Evolutionary conservation across 23 tunicate genomes (phyloP), one percentile per base, ranked within the genome.

Genomic region (Halocynthia aurantium): DNA sequence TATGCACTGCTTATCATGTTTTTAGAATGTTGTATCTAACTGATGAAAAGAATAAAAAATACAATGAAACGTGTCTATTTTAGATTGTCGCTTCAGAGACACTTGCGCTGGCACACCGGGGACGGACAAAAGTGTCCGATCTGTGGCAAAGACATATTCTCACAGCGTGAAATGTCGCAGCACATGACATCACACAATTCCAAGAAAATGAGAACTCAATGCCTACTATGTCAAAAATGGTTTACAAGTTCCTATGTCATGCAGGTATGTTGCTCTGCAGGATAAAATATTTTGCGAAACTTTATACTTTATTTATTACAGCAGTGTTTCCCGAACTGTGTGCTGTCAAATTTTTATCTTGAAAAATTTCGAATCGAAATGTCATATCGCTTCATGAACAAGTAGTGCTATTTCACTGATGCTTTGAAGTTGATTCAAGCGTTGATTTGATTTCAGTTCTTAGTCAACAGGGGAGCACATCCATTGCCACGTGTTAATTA

Each of bases 171-270:
- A 10, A 74, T 74, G 78, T 54, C 78, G 17, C 55, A 74, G 57
- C 78, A 74, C 57, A 51, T 74, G 57, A 21, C 78, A 0, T 13
- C 55, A 13, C 78, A 74, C 63, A 74, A 74, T 56, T 11, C 19
- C 6, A 74, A 74, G 6, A 74, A 74, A 56, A 74, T 67, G 83
- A 80, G 83, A 67, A 80, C 71, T 7, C 18, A 62, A 67, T 80
- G 83, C 22, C 52, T 53, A 11, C 2, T 63, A 7, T 80, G 83
- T 52, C 51, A 68, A 10, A 80, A 80, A 51, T 40, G 31, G 15
- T 80, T 80, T 18, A 80, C 83, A 51, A 80, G 70, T 51, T 15
- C 15, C 10, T 80, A 80, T 80, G 83, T 80, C 17, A 80, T 80
- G 83, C 83, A 80, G 77, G 83, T 80, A 77, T 12, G 12, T 18